These are phyloP conservation scores for Hyphantria cunea DNA, from an alignment of 1,140 invertebrate species.

Conservation along the genomic window DNA sequence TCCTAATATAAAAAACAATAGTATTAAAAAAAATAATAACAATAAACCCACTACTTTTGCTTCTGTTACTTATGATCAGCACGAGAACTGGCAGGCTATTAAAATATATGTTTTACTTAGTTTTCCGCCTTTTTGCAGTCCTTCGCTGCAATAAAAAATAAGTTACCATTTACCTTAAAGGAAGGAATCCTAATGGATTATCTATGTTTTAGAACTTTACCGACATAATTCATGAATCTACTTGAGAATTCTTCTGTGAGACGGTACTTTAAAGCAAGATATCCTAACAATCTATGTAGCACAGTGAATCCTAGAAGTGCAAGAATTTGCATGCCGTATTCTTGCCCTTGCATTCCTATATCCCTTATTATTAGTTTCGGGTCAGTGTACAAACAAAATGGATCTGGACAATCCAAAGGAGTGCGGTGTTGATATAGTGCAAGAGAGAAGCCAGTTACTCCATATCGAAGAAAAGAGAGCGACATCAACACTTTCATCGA, in stretches of 20 bases:
- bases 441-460: slow-evolving; percentile 77
- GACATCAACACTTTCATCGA: slow-evolving; percentile 83
- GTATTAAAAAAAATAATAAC: no score
- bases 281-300: slow-evolving; percentile 72
- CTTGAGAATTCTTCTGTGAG: slow-evolving; percentile 76
- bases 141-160: no score
- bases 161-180: no score
- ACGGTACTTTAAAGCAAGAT: slow-evolving; percentile 69
- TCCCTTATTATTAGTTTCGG: slow-evolving; percentile 79
- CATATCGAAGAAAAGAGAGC: slow-evolving; percentile 83
- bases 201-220: slow-evolving; percentile 75
- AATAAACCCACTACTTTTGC: no score
- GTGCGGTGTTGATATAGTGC: slow-evolving; percentile 66
- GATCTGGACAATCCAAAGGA: slow-evolving; percentile 62
- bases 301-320: slow-evolving; percentile 72
- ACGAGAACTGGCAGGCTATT: no score
- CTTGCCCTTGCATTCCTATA: slow-evolving; percentile 71
- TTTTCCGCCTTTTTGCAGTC: no score
- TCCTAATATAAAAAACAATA: no score
- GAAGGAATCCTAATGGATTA: slow-evolving; percentile 18
- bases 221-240: slow-evolving; percentile 73
- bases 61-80: no score
- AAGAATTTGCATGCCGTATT: slow-evolving; percentile 66
- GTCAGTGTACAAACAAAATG: slow-evolving; percentile 83
- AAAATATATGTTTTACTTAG: no score